Conservation (phyloP, 2,888 invertebrate species). For the Nymphalis polychloros region DNA sequence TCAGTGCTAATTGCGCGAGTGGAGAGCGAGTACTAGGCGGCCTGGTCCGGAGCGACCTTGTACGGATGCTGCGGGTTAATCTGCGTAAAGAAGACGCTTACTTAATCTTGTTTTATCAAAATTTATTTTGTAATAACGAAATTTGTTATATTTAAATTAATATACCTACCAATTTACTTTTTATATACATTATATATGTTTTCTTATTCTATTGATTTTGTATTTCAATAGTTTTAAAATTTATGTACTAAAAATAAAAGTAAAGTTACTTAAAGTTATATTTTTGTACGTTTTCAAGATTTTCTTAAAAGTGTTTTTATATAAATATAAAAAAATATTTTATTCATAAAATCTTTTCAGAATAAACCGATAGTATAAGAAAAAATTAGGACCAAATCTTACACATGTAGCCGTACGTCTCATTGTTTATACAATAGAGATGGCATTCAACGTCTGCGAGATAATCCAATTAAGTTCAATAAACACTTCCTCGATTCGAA, state of each 20-base stretch:
- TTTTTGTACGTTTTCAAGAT: too few relatives aligned
- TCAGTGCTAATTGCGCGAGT: constrained; percentile 54
- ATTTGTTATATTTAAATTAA: too few relatives aligned
- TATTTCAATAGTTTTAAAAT: too few relatives aligned
- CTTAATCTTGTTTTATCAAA: neutral
- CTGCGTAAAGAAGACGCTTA: constrained; percentile 30
- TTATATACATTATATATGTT: neutral
- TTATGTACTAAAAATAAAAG: too few relatives aligned
- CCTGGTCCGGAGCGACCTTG: constrained; percentile 50
- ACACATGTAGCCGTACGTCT: neutral
- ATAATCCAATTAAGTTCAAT: constrained; percentile 33
- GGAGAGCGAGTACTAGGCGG: constrained; percentile 47
- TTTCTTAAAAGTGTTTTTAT: too few relatives aligned
- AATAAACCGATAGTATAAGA: neutral
- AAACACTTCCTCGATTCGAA: constrained; percentile 26
- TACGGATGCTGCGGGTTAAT: constrained; percentile 43
- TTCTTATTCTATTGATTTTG: too few relatives aligned
- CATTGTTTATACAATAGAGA: constrained; percentile 28
- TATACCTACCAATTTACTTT: too few relatives aligned
- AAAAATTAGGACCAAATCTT: neutral
- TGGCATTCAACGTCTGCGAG: constrained; percentile 16
- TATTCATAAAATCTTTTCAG: neutral
- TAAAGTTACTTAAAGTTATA: too few relatives aligned
- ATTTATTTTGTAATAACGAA: neutral
- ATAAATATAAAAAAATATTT: too few relatives aligned